Evolutionary conservation across 2,888 invertebrate species (phyloP).

Genomic region (Drosophila antonietae): DNA sequence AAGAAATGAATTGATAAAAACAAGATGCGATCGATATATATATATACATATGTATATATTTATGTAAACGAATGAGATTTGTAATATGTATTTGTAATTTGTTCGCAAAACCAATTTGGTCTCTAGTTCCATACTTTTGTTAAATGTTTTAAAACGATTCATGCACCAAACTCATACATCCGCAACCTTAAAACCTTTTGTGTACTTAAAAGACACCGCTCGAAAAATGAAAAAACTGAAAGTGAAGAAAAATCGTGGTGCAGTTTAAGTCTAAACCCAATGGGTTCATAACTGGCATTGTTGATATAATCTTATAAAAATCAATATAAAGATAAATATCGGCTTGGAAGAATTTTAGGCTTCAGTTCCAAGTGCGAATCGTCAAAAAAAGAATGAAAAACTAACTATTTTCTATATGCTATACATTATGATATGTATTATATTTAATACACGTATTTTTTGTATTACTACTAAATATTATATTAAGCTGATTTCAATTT

Average conservation of each 20-base stretch:
- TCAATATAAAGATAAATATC: background rate
- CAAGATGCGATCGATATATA: conserved; percentile 8
- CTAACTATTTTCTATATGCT: conserved; percentile 31
- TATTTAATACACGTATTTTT: conserved; percentile 71
- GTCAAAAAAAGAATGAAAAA: conserved; percentile 35
- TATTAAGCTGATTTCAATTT: conserved; percentile 64
- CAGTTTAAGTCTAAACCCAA: conserved; percentile 83
- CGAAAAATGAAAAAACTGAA: conserved; percentile 11
- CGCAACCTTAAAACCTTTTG: conserved; percentile 26
- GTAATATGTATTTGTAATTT: conserved; percentile 51
- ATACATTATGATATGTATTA: conserved; percentile 56
- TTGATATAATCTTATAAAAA: conserved; percentile 57
- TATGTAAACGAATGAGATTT: conserved; percentile 56
- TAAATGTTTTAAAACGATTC: conserved; percentile 23
- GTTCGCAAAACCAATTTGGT: conserved; percentile 29
- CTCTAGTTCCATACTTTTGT: conserved; percentile 24
- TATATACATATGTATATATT: conserved; percentile 22
- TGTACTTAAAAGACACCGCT: conserved; percentile 67
- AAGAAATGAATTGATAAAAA: background rate
- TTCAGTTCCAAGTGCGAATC: conserved; percentile 35
- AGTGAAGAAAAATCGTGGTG: conserved; percentile 36
- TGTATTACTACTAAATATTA: conserved; percentile 75
- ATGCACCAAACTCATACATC: conserved; percentile 3
- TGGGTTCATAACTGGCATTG: conserved; percentile 83
- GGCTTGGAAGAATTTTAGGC: conserved; percentile 9